Conservation (phyloP, 2,797 vertebrate species). For the Sebastes matsubarae region DNA sequence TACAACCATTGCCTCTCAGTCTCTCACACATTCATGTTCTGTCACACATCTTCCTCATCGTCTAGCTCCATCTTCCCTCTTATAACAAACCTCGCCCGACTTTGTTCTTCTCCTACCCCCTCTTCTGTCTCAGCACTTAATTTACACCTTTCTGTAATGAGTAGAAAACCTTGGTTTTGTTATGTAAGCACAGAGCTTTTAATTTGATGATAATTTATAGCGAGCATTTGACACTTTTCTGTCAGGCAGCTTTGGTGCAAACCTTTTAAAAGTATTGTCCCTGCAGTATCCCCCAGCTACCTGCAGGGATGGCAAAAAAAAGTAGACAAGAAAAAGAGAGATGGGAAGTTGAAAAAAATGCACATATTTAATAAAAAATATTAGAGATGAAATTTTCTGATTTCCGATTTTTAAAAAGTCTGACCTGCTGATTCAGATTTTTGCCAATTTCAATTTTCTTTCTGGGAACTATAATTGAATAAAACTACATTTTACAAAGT, state of each 20-base stretch:
- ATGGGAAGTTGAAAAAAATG: neutral
- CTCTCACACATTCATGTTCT: slow-evolving; percentile 66
- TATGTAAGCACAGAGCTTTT: neutral
- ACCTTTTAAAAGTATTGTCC: neutral
- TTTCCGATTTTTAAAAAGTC: too few species aligned
- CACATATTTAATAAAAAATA: neutral
- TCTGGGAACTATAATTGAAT: too few species aligned
- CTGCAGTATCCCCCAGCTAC: too few species aligned
- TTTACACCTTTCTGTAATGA: neutral
- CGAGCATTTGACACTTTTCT: neutral
- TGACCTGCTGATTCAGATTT: too few species aligned
- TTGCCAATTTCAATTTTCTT: too few species aligned
- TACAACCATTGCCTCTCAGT: slow-evolving; percentile 59
- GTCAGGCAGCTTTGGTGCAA: neutral
- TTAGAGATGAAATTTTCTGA: neutral
- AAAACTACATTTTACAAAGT: too few species aligned
- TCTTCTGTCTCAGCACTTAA: neutral
- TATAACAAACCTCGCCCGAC: slow-evolving; percentile 11
- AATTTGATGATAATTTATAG: neutral
- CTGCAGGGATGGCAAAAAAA: neutral
- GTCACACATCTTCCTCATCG: slow-evolving; percentile 50
- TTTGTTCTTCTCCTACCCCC: neutral
- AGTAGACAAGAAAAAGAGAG: neutral
- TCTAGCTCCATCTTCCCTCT: slow-evolving; percentile 31
- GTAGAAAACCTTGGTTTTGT: neutral